Conservation (phyloP, 1,140 invertebrate genomes). For the Bradysia coprophila region DNA sequence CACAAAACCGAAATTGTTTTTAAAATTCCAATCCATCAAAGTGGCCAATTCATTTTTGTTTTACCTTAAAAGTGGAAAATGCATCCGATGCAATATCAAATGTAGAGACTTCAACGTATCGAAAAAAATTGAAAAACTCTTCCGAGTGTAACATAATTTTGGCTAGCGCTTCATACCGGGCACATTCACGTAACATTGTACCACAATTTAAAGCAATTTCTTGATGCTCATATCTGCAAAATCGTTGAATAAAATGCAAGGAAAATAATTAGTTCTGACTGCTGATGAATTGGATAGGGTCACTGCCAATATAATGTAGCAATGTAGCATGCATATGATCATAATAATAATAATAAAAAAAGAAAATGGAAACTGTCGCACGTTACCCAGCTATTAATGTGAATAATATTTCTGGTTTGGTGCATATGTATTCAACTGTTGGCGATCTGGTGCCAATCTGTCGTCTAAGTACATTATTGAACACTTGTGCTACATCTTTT, state of each 20-base stretch:
- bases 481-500: slow-evolving; percentile 98
- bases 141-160: slow-evolving; percentile 96
- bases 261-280: too few relatives aligned
- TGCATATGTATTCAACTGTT: slow-evolving; percentile 97
- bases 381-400: slow-evolving; percentile 87
- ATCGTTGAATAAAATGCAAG: slow-evolving; percentile 4
- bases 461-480: slow-evolving; percentile 94
- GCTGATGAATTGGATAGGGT: too few relatives aligned
- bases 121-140: slow-evolving; percentile 99
- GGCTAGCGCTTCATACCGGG: slow-evolving; percentile 89
- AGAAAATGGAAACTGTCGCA: slow-evolving; percentile 1
- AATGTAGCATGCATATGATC: too few relatives aligned
- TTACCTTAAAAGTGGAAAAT: slow-evolving; percentile 98
- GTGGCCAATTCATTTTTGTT: too few relatives aligned
- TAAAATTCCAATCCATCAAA: too few relatives aligned
- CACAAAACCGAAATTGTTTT: background rate
- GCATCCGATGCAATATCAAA: slow-evolving; percentile 99
- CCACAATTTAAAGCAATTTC: slow-evolving; percentile 99
- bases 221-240: slow-evolving; percentile 85
- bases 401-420: slow-evolving; percentile 92
- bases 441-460: slow-evolving; percentile 96
- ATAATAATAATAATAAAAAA: too few relatives aligned
- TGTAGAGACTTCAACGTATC: slow-evolving; percentile 98
- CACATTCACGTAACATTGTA: slow-evolving; percentile 96
- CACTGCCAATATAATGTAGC: too few relatives aligned